These are phyloP conservation scores for Zeuzera pyrina DNA, from an alignment of 2,888 invertebrate species.

Conservation along the genomic window DNA sequence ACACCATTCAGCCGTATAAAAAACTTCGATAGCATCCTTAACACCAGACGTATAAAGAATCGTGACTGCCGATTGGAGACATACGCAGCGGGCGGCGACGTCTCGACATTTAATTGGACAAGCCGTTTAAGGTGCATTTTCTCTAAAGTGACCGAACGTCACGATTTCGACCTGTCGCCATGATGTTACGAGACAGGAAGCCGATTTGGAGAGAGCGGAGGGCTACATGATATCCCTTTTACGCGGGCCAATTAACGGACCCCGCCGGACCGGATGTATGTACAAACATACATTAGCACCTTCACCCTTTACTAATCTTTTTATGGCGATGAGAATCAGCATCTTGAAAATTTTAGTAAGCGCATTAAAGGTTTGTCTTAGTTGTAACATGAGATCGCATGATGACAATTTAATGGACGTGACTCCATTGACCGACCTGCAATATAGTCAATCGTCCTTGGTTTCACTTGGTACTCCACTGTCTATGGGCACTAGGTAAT, in stretches of 20 bases:
- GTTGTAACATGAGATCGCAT: neutral
- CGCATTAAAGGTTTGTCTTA: neutral
- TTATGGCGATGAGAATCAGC: slow-evolving; percentile 23
- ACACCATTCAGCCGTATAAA: too few relatives aligned
- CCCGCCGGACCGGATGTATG: slow-evolving; percentile 62
- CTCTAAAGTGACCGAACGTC: slow-evolving; percentile 33
- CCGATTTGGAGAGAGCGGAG: slow-evolving; percentile 32
- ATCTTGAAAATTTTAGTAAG: neutral
- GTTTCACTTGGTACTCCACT: slow-evolving; percentile 32
- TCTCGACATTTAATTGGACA: slow-evolving; percentile 36
- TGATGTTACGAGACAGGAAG: slow-evolving; percentile 50
- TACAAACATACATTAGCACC: slow-evolving; percentile 67
- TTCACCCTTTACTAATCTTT: slow-evolving; percentile 63
- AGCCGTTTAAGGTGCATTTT: slow-evolving; percentile 35
- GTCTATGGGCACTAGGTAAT: slow-evolving; percentile 38
- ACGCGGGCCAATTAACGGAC: slow-evolving; percentile 70
- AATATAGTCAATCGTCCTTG: slow-evolving; percentile 47
- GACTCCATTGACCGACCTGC: slow-evolving; percentile 42
- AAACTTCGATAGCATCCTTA: too few relatives aligned
- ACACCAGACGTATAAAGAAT: too few relatives aligned
- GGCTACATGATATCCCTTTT: slow-evolving; percentile 71
- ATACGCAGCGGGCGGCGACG: slow-evolving; percentile 31
- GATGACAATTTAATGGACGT: slow-evolving; percentile 23
- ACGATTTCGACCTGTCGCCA: slow-evolving; percentile 36
- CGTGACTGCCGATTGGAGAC: slow-evolving; percentile 32